Evolutionary conservation across 2,113 vertebrate genomes (phyloP).

Genomic region (Nansenia antarctica): DNA sequence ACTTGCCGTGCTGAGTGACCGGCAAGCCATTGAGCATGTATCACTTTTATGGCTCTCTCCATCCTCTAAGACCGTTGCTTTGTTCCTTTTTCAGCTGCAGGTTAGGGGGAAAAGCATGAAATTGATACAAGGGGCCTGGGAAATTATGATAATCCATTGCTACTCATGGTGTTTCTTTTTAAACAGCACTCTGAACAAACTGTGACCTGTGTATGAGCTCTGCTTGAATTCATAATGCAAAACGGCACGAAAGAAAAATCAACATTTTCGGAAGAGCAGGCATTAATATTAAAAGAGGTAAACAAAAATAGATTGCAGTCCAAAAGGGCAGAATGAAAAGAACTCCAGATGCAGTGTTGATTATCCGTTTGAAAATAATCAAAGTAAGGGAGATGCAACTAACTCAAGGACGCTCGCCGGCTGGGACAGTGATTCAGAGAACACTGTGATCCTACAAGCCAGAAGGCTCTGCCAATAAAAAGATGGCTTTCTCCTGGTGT

Average conservation of each 20-base stretch:
- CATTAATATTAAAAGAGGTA: conserved; percentile 20
- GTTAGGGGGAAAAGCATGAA: conserved; percentile 7
- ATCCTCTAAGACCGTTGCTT: not conserved
- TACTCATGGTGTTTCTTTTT: not conserved
- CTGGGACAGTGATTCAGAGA: not conserved
- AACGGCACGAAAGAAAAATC: no score
- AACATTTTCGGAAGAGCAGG: not conserved
- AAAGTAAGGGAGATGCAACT: conserved; percentile 18
- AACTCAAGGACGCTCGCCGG: not conserved
- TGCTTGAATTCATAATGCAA: not conserved
- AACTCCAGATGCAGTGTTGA: not conserved
- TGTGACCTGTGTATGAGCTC: not conserved
- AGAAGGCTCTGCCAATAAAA: not conserved
- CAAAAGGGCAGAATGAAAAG: not conserved
- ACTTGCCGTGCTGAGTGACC: conserved; percentile 23
- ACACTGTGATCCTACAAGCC: not conserved
- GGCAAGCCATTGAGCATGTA: conserved; percentile 10
- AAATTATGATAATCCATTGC: not conserved
- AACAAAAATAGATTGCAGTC: conserved; percentile 22
- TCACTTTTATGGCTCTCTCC: conserved; percentile 18
- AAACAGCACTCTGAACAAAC: not conserved
- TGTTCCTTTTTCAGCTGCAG: not conserved
- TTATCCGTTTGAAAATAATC: conserved; percentile 37
- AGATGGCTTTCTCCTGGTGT: not conserved
- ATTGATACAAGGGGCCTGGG: not conserved